These are phyloP conservation scores for Scylla paramamosain DNA, from an alignment of 1,140 invertebrate genomes.

Conservation along the genomic window DNA sequence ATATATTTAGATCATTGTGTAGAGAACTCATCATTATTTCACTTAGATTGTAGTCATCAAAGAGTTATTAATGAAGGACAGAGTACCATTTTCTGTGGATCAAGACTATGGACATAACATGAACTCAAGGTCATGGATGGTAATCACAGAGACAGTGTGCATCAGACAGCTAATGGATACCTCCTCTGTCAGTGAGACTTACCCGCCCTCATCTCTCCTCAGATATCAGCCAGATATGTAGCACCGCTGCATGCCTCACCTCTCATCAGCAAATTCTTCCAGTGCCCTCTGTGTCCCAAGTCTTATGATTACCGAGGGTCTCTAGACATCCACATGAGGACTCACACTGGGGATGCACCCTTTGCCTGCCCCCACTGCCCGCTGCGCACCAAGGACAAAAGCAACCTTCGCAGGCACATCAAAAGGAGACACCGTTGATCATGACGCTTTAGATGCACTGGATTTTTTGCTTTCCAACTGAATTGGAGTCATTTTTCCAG, in stretches of 20 bases:
- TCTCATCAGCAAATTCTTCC: slow-evolving; percentile 70
- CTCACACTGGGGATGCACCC: slow-evolving; percentile 64
- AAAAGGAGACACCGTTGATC: slow-evolving; percentile 50
- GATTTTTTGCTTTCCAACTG: background rate
- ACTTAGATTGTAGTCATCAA: too few relatives aligned
- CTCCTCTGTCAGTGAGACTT: slow-evolving; percentile 42
- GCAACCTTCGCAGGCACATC: slow-evolving; percentile 67
- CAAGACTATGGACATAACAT: too few relatives aligned
- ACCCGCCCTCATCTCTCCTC: slow-evolving; percentile 61
- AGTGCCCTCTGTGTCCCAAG: slow-evolving; percentile 71
- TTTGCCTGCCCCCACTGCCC: slow-evolving; percentile 70
- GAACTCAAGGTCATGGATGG: too few relatives aligned
- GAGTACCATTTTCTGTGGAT: too few relatives aligned
- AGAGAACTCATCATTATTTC: too few relatives aligned
- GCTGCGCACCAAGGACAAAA: slow-evolving; percentile 65
- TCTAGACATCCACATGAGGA: slow-evolving; percentile 70
- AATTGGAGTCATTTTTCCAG: background rate
- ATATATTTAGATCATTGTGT: too few relatives aligned
- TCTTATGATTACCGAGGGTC: slow-evolving; percentile 71
- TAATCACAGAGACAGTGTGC: background rate
- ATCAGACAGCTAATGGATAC: background rate
- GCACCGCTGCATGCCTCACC: slow-evolving; percentile 39
- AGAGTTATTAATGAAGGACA: too few relatives aligned
- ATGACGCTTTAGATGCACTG: background rate
- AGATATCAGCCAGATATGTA: slow-evolving; percentile 66